phyloP scores from a whole-genome alignment of 2,113 vertebrate genomes.

The Otocyon megalotis region DNA sequence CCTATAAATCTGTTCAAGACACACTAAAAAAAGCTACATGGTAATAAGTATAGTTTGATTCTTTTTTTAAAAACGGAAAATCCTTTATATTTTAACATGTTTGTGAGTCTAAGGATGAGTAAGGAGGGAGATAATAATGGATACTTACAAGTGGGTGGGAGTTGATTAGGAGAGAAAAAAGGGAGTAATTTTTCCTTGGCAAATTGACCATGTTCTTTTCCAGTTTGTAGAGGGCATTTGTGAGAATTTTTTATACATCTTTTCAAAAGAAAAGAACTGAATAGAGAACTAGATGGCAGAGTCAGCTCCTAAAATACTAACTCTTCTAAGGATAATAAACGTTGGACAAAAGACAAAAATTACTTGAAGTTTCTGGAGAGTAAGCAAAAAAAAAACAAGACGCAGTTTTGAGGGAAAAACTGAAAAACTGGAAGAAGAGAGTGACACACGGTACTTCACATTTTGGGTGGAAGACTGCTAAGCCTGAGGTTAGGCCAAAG shows the following conservation, averaged over 20 bases:
- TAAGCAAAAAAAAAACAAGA: background rate
- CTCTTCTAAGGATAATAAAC: background rate
- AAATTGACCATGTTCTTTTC: background rate
- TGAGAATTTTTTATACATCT: background rate
- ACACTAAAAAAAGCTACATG: background rate
- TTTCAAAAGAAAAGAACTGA: background rate
- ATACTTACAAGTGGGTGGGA: background rate
- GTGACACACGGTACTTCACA: background rate
- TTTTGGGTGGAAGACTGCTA: background rate
- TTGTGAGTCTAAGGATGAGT: background rate
- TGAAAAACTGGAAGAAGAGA: background rate
- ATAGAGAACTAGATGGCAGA: background rate
- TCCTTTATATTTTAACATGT: background rate
- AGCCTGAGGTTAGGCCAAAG: background rate
- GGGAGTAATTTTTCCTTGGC: background rate
- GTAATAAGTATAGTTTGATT: background rate
- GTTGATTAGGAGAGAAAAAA: background rate
- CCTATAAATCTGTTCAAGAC: conserved; percentile 4
- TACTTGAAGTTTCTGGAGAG: background rate
- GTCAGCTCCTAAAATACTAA: background rate
- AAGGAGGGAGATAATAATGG: background rate
- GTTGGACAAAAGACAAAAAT: background rate
- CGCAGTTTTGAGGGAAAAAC: background rate
- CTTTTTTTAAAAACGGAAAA: background rate
- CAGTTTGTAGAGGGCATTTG: background rate